Base-by-base conservation (phyloP, 2,888 invertebrate genomes). In the Cerastoderma edule region DNA sequence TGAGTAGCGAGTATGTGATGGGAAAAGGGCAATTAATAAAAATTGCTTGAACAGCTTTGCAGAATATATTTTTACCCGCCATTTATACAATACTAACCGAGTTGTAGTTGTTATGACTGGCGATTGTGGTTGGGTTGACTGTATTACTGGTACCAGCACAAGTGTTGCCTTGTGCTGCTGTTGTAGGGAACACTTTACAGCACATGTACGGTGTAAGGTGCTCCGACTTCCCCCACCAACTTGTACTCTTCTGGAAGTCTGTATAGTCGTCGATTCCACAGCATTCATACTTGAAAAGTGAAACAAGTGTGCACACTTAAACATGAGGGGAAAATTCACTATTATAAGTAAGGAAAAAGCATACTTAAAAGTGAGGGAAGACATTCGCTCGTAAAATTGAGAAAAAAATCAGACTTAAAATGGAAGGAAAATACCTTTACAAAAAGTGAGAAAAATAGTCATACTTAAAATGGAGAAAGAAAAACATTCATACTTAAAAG, bases 161-260 rank as follows among this genome's bases (percentile, higher is more conserved):
- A 16, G 22, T 56, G 5, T 56, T 19, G n/a, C 56, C 56, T 56
- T 56, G 30, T 56, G 32, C 10, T 16, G 19, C 27, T 30, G 19
- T 30, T 30, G 1, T 28, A 1, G 56, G 56, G 32, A 56, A 56
- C 13, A 5, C 32, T 10, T n/a, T 32, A 56, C 56, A 56, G 32
- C 56, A 56, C 56, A 56, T 56, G 19, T 56, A 56, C 1, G 56
- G 56, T 3, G 56, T 56, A 10, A 56, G 56, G 56, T 56, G 56
- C n/a, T 56, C 32, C 19, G 56, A 24, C 2, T 32, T 2, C 16
- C 56, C 56, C 56, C 56, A 56, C 56, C 56, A 56, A 32, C 32
- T 56, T 8, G 28, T 3, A 32, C 30, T 32, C 30, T 56, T 24
- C 19, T 28, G 22, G 32, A 56, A 56, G 19, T 56, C 56, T 5